phyloP scores from a whole-genome alignment of 2,113 vertebrate genomes.

The Capreolus pygargus region DNA sequence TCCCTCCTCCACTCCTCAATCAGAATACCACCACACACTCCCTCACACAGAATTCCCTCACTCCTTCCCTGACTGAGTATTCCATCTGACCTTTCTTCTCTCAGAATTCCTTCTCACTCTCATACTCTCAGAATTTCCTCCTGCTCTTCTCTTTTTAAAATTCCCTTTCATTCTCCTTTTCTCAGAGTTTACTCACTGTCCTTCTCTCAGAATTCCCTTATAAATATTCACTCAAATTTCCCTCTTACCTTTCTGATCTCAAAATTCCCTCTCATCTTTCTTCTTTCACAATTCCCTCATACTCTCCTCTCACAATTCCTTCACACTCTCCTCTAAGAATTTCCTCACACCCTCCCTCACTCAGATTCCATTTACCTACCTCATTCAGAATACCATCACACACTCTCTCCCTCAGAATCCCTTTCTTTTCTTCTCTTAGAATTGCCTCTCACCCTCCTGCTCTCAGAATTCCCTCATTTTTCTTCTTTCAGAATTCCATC shows the following conservation, averaged over 20 bases:
- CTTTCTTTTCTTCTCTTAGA: not conserved
- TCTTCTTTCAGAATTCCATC: not conserved
- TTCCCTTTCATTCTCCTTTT: not conserved
- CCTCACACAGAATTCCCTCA: too few relatives aligned
- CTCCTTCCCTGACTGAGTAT: too few relatives aligned
- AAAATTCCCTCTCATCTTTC: not conserved
- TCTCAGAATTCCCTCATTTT: not conserved
- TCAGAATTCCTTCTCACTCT: not conserved
- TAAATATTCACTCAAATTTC: not conserved
- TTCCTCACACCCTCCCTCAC: not conserved
- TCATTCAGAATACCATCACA: not conserved
- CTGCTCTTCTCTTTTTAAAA: not conserved
- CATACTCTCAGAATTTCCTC: not conserved
- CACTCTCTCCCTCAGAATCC: not conserved
- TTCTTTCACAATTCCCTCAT: not conserved
- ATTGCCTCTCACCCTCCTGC: not conserved
- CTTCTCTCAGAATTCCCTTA: not conserved
- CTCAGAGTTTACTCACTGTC: not conserved
- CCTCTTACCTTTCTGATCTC: not conserved
- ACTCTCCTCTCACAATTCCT: not conserved
- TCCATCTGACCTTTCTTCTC: too few relatives aligned
- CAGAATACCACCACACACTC: too few relatives aligned
- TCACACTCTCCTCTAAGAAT: not conserved
- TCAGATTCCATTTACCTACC: not conserved
- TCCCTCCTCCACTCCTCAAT: too few relatives aligned